These are phyloP conservation scores for Aspidiotus rigidus DNA, from an alignment of 2,888 invertebrate species.

Conservation along the genomic window DNA sequence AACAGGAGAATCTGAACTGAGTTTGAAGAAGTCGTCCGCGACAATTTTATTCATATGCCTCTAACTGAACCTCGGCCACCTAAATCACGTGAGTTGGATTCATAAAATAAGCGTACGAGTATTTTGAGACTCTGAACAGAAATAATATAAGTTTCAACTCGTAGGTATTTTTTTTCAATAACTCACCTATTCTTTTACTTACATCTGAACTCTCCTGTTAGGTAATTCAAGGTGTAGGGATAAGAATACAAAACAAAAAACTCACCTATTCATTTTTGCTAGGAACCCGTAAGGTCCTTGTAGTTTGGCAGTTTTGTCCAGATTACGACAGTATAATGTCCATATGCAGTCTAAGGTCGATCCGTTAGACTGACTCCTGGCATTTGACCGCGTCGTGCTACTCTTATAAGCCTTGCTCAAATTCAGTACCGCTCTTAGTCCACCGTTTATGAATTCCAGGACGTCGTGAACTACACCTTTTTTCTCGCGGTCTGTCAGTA, in stretches of 20 bases:
- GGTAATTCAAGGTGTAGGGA: background rate
- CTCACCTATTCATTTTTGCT: constrained; percentile 53
- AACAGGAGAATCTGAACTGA: too few species aligned
- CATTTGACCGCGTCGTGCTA: constrained; percentile 41
- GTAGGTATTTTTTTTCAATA: too few species aligned
- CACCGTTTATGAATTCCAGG: constrained; percentile 49
- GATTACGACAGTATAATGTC: constrained; percentile 51
- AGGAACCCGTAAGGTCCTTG: constrained; percentile 51
- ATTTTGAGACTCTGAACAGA: too few species aligned
- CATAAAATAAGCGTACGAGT: too few species aligned
- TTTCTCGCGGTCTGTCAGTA: constrained; percentile 40
- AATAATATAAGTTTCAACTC: too few species aligned
- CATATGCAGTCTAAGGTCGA: constrained; percentile 51
- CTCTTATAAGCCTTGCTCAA: constrained; percentile 51
- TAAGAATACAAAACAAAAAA: constrained; percentile 15
- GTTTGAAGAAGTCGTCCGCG: too few species aligned
- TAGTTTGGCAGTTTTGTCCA: constrained; percentile 48
- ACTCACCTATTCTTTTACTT: too few species aligned
- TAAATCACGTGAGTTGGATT: too few species aligned
- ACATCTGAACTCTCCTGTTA: too few species aligned
- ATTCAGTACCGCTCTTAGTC: constrained; percentile 50
- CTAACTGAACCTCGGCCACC: too few species aligned
- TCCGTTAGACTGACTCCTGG: constrained; percentile 42
- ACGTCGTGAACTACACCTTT: constrained; percentile 47
- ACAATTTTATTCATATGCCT: too few species aligned